These are phyloP conservation scores for Rhipidura dahli DNA, from an alignment of 2,113 vertebrate genomes.

Conservation along the genomic window DNA sequence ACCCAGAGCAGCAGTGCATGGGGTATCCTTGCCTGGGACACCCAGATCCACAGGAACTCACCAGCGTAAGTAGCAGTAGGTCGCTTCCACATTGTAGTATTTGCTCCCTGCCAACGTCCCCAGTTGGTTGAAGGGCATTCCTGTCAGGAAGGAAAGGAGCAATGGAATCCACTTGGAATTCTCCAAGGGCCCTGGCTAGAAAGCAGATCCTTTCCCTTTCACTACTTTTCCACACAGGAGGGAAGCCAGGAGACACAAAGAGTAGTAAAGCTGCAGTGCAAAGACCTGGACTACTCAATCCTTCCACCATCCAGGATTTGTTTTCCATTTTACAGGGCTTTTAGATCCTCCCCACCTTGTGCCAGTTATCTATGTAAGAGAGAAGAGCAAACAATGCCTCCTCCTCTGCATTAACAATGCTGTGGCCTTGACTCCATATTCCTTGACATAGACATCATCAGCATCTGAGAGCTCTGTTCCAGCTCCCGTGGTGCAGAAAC, in stretches of 20 bases:
- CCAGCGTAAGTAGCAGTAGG: constrained; percentile 98
- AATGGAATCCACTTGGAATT: background rate
- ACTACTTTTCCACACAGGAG: background rate
- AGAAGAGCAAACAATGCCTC: background rate
- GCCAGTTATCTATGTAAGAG: background rate
- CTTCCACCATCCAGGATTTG: background rate
- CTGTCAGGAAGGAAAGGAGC: constrained; percentile 49
- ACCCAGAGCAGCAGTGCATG: background rate
- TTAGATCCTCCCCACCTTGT: background rate
- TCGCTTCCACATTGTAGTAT: constrained; percentile 95
- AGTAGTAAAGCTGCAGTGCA: background rate
- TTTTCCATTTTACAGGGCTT: background rate
- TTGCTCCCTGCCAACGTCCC: constrained; percentile 94
- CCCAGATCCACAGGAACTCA: constrained; percentile 63
- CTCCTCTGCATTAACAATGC: background rate
- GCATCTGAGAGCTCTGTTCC: background rate
- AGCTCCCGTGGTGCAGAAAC: background rate
- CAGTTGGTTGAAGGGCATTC: constrained; percentile 98
- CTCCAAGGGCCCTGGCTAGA: background rate
- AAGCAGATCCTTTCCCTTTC: background rate
- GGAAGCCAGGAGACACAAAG: background rate
- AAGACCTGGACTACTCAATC: background rate
- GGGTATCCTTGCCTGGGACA: too few species aligned
- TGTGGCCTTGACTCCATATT: background rate
- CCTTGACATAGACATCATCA: background rate